Base-by-base conservation (phyloP, 1,140 invertebrate species). In the Pseudobourletiella spinata region DNA sequence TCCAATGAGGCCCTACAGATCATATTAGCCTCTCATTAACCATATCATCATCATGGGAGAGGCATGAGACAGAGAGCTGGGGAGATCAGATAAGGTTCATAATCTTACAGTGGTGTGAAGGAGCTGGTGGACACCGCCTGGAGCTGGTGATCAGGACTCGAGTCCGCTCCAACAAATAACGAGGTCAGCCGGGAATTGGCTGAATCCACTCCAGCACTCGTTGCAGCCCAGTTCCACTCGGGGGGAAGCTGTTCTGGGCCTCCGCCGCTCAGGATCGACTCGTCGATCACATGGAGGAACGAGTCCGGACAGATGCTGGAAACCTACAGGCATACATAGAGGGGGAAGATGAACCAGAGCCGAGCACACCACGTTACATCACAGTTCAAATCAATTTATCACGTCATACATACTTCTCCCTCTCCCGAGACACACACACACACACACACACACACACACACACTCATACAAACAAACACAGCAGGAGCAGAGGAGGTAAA, bases 271-370 rank as follows among this genome's bases (percentile, higher is more conserved):
- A 68, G 48, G 42, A 68, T 68, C 4, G 66, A 65, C 44, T 68
- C 66, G 43, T 68, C 66, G 42, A 68, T 62, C 25, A 52, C 59
- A 63, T 52, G 54, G 15, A 68, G 50, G 60, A 68, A 68, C 6
- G 66, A 65, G 39, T 68, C 66, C 11, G 66, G 63, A 63, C 66
- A 68, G 57, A 68, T 68, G 30, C 63, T 68, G 16, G 63, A 65
- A n/a, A 68, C 66, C 61, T 54, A 26, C n/a, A n/a, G n/a, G n/a
- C n/a, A n/a, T n/a, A n/a, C n/a, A n/a, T n/a, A n/a, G 48, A 50
- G 28, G 57, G 35, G 28, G n/a, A 24, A 42, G n/a, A n/a, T n/a
- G n/a, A n/a, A n/a, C n/a, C n/a, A n/a, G n/a, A n/a, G n/a, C n/a
- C n/a, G n/a, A n/a, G n/a, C n/a, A n/a, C n/a, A n/a, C n/a, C n/a